phyloP scores from a whole-genome alignment of 1,140 invertebrate species.

The Hetaerina americana region DNA sequence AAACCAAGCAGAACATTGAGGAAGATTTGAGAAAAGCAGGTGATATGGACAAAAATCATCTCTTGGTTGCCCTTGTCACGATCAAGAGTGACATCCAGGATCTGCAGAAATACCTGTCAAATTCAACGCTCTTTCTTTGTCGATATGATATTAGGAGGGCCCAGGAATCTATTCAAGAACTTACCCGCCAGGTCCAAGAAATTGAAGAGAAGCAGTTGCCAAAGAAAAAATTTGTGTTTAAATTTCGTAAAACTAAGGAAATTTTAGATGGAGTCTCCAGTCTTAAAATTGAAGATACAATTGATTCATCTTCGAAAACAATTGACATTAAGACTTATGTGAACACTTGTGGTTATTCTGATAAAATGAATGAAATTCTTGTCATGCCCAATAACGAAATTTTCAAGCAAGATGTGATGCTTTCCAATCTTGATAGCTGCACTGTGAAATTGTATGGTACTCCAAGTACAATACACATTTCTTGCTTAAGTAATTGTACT shows the following conservation, averaged over 20 bases:
- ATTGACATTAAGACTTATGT: conserved; percentile 15
- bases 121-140: conserved; percentile 69
- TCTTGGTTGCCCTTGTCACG: conserved; percentile 54
- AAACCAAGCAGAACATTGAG: conserved; percentile 21
- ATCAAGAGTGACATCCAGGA: conserved; percentile 54
- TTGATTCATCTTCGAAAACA: conserved; percentile 25
- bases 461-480: conserved; percentile 78
- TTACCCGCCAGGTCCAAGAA: conserved; percentile 55
- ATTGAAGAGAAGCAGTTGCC: conserved; percentile 64
- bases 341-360: conserved; percentile 44
- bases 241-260: conserved; percentile 39
- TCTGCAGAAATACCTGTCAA: conserved; percentile 67
- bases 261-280: conserved; percentile 27
- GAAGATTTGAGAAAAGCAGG: conserved; percentile 30
- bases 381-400: conserved; percentile 49
- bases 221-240: conserved; percentile 89
- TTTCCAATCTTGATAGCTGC: conserved; percentile 64
- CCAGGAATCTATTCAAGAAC: conserved; percentile 59
- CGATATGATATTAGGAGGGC: conserved; percentile 66
- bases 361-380: conserved; percentile 47
- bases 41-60: conserved; percentile 32
- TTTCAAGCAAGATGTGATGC: conserved; percentile 66
- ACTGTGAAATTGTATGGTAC: conserved; percentile 65
- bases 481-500: conserved; percentile 59
- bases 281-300: conserved; percentile 21